phyloP scores from a whole-genome alignment of 2,797 vertebrate genomes.

The Melanotaenia parkinsoni region DNA sequence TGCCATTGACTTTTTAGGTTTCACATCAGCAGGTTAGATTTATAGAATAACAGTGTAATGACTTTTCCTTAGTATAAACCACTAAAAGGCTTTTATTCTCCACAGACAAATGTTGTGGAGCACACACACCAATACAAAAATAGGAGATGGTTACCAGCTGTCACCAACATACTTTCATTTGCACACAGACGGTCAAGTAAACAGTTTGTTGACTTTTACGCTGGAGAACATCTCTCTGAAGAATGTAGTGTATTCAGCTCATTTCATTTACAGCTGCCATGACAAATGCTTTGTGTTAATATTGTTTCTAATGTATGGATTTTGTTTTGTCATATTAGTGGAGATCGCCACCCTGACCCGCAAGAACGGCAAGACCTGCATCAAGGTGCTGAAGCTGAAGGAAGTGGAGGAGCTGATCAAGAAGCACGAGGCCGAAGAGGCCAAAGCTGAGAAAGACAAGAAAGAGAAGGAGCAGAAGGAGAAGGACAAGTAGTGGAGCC shows the following conservation, averaged over 20 bases:
- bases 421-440: conserved; percentile 93
- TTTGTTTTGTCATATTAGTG: conserved; percentile 75
- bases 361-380: conserved; percentile 90
- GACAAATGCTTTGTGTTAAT: too few species aligned
- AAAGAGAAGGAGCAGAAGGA: conserved; percentile 91
- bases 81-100: neutral
- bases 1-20: neutral
- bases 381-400: conserved; percentile 93
- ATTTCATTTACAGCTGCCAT: too few species aligned
- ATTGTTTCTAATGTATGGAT: neutral
- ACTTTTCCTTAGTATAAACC: neutral
- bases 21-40: neutral
- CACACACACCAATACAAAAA: neutral
- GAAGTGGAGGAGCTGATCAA: conserved; percentile 94
- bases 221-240: neutral
- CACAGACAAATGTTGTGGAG: neutral
- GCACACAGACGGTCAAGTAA: neutral
- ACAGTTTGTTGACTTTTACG: neutral
- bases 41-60: neutral
- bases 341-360: conserved; percentile 94
- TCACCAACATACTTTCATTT: neutral
- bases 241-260: too few species aligned
- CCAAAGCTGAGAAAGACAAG: conserved; percentile 87
- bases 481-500: conserved; percentile 87
- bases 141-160: neutral